These are phyloP conservation scores for Drosophila anomalata DNA, from an alignment of 2,888 invertebrate genomes.

Conservation along the genomic window DNA sequence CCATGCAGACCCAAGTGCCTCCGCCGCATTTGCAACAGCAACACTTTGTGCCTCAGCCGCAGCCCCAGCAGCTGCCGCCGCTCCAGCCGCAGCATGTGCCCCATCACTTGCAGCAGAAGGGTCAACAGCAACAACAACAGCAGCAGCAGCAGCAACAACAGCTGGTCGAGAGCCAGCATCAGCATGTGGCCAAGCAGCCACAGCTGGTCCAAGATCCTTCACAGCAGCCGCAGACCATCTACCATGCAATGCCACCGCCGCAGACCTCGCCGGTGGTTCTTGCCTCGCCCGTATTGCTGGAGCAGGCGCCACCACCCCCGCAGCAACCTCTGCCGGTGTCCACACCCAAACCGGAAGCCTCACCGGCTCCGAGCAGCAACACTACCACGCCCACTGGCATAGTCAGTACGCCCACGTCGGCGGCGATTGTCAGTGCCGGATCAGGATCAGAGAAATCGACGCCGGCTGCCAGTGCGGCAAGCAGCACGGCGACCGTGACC, in stretches of 20 bases:
- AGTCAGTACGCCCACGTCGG: constrained; percentile 53
- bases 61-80: constrained; percentile 72
- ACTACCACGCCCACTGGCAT: constrained; percentile 62
- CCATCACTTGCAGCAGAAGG: constrained; percentile 60
- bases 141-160: constrained; percentile 55
- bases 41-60: constrained; percentile 80
- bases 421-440: constrained; percentile 21
- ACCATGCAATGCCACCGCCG: constrained; percentile 69
- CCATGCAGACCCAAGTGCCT: constrained; percentile 62
- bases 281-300: constrained; percentile 63
- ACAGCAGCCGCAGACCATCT: constrained; percentile 55
- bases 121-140: constrained; percentile 54
- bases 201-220: constrained; percentile 28
- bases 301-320: constrained; percentile 54
- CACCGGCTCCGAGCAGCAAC: constrained; percentile 51
- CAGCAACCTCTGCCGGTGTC: constrained; percentile 56
- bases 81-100: constrained; percentile 64
- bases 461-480: constrained; percentile 34
- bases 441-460: constrained; percentile 50
- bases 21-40: constrained; percentile 73
- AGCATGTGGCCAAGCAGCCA: constrained; percentile 67
- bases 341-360: constrained; percentile 61
- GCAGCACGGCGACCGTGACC: constrained; percentile 14
- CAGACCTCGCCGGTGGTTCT: constrained; percentile 74
- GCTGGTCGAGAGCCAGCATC: constrained; percentile 59